Evolutionary conservation across 2,888 invertebrate species (phyloP), one percentile per base, ranked within the genome.

Genomic region (Nycteola revayana): DNA sequence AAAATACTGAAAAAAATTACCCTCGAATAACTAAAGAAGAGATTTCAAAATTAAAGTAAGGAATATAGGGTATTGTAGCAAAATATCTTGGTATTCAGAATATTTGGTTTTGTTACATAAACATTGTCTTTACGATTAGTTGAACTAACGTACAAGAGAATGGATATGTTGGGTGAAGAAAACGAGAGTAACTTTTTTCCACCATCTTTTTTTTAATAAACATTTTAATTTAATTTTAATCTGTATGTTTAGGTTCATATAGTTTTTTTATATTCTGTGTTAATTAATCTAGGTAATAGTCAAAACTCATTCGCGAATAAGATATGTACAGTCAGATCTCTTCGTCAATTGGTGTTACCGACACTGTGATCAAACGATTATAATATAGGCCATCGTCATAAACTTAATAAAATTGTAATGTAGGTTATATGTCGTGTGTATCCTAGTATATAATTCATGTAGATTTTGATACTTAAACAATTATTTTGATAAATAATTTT

Each of bases 341-440:
- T 56, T 31, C 35, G 28, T 26, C 34, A 38, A 42, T 42, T 50
- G 47, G 42, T 49, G 31, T 79, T 79, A 79, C 81, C 81, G 66
- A 61, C 64, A 65, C 72, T 81, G 81, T 79, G 78, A 81, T 80
- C 63, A 60, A 52, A 59, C 48, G 47, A 53, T 53, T 60, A 61
- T n/a, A 62, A 58, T 60, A 61, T 51, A 72, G 55, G 60, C 60
- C 59, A 60, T 39, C 48, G 43, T 39, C 36, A 25, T 34, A 42
- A 35, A 48, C 33, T 28, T 57, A 49, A 49, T 59, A 25, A 44
- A 48, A 41, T 32, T 39, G 25, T 46, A 51, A 46, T 22, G 8
- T 49, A 53, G 46, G 48, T 42, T 42, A 35, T 54, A 36, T 36
- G n/a, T 53, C 40, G 32, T 41, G 32, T 50, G 36, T 55, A 53